These are phyloP conservation scores for Galagoides demidoff DNA, from an alignment of 2,797 vertebrate species.

Conservation along the genomic window DNA sequence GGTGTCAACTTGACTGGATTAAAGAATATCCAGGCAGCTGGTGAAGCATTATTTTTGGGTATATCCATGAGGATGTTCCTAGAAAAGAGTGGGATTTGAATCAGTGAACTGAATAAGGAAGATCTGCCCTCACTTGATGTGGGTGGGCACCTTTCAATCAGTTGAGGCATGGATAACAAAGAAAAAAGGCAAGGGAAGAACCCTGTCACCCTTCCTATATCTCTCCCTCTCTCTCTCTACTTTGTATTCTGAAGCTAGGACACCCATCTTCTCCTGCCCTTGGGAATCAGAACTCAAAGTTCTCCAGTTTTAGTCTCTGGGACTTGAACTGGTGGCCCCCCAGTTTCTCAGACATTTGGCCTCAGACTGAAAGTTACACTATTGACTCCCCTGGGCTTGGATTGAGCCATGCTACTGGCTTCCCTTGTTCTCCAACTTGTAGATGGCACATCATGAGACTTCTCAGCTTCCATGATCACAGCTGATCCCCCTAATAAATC, in stretches of 20 bases:
- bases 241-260: neutral
- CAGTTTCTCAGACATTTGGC: neutral
- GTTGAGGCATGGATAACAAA: neutral
- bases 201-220: neutral
- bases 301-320: neutral
- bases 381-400: neutral
- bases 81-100: neutral
- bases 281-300: neutral
- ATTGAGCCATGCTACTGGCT: neutral
- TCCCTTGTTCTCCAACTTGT: neutral
- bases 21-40: neutral
- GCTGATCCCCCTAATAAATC: neutral
- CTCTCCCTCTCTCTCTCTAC: neutral
- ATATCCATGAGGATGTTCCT: neutral
- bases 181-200: neutral
- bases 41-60: neutral
- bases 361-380: neutral
- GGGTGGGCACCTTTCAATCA: neutral
- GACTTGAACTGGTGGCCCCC: neutral
- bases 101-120: neutral
- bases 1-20: neutral
- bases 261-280: neutral
- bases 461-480: neutral
- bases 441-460: neutral
- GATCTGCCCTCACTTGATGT: neutral